These are phyloP conservation scores for Uropsilus gracilis DNA, from an alignment of 2,113 vertebrate genomes.

Conservation along the genomic window DNA sequence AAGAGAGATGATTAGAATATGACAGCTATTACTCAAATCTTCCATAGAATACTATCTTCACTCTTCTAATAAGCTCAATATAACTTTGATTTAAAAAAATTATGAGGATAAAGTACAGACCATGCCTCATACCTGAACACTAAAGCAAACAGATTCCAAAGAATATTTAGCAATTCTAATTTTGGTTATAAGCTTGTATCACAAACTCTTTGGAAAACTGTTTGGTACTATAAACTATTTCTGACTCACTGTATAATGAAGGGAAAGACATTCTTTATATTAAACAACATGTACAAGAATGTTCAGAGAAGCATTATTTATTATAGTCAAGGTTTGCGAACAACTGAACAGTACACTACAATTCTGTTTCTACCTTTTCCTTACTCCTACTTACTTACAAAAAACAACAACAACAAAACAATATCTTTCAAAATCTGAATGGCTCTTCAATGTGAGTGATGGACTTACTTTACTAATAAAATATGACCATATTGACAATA, in stretches of 20 bases:
- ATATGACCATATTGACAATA: not conserved
- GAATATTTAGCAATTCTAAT: not conserved
- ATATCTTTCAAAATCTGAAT: too few species aligned
- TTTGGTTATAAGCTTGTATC: not conserved
- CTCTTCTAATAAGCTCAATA: not conserved
- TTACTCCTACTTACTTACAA: not conserved
- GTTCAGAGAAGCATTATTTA: not conserved
- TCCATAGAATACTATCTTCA: not conserved
- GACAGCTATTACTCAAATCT: not conserved
- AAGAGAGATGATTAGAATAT: not conserved
- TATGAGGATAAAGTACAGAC: not conserved
- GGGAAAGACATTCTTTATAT: not conserved
- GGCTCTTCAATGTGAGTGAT: not conserved
- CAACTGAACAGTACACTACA: not conserved
- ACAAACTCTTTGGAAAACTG: not conserved
- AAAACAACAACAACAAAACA: too few species aligned
- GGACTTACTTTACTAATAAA: not conserved
- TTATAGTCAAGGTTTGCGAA: not conserved
- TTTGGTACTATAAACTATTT: not conserved
- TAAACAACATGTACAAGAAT: not conserved
- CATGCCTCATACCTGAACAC: not conserved
- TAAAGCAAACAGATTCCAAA: not conserved
- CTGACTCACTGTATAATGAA: not conserved
- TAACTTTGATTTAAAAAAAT: not conserved
- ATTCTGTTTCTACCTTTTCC: not conserved